Evolutionary conservation across 2,113 vertebrate species (phyloP), one percentile per base, ranked within the genome.

Genomic region (Tonatia bakeri): DNA sequence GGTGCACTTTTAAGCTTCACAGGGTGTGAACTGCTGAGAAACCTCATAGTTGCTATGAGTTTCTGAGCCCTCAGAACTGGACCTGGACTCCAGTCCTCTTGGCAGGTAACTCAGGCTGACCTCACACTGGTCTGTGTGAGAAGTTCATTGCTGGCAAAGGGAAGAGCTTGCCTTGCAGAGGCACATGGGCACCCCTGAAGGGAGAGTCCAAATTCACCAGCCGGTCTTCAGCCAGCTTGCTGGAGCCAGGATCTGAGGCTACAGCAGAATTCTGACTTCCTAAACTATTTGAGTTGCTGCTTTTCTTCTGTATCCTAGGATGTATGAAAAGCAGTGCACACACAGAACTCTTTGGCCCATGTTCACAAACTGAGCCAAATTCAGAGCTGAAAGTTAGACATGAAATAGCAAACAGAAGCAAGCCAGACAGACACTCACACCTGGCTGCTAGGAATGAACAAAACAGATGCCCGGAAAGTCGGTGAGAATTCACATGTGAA

Each of bases 351-450:
- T 92, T 97, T 92, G 92, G 96, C 85, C 76, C 7, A 19, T 75
- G 54, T 92, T 96, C 96, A 83, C 24, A 92, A 76, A 86, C 86
- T 65, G 67, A 96, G 86, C 79, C 92, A 94, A 95, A 90, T 89
- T 85, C 83, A 43, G 72, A 88, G 91, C 83, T 94, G 95, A 95
- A 92, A 93, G 91, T 91, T 96, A 90, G 93, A 96, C 89, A 31
- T 5, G n/a, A 88, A 95, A 96, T 80, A 95, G 93, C 94, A 95
- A 96, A 96, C 97, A 98, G 97, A 98, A 98, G 96, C 88, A 77
- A 92, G 36, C 90, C 95, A 93, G 94, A 96, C 93, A 96, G 92
- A 79, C 94, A 33, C 54, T 92, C 93, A 96, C 97, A 98, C 96
- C 97, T 98, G 97, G 91, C 50, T 54, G 73, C 24, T 86, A 31